Percentiles rank a stretch among this genome's conserved stretches.
Evolutionary conservation across 2,113 vertebrate species (phyloP).

Genomic region (Todiramphus saurophagus): DNA sequence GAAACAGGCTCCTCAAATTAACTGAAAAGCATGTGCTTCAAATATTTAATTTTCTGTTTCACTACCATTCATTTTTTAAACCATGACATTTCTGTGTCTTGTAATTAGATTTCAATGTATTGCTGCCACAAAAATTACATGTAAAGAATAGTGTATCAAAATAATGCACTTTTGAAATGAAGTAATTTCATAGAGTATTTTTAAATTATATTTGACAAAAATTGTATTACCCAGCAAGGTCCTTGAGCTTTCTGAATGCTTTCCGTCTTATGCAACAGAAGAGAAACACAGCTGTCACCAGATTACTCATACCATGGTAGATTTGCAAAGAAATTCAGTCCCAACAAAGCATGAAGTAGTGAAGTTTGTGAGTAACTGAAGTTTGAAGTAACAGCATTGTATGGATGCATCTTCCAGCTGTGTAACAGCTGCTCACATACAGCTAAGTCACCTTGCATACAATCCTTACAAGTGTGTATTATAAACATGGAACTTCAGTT

Average conservation of each 20-base stretch:
- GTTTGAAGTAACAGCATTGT: neutral
- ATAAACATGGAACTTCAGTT: neutral
- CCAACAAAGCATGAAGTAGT: neutral
- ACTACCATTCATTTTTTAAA: neutral
- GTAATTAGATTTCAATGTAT: neutral
- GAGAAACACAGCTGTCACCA: neutral
- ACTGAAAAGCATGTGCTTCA: neutral
- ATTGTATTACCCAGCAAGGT: neutral
- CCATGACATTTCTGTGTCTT: neutral
- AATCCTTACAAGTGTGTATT: neutral
- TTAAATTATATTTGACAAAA: neutral
- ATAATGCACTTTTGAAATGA: neutral
- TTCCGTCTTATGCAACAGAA: neutral
- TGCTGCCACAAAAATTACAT: neutral
- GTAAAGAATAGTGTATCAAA: neutral
- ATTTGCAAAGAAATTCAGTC: neutral
- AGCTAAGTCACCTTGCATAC: neutral
- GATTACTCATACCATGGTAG: neutral
- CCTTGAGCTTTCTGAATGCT: neutral
- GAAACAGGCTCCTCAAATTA: conserved; percentile 7
- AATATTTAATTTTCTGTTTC: neutral
- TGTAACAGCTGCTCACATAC: neutral
- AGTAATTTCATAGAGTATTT: neutral
- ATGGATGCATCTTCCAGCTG: neutral
- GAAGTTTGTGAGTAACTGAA: neutral